A percentile compares a stretch with the other conserved stretches of the same genome.
Evolutionary conservation across 2,888 invertebrate genomes (phyloP).

Genomic region (Eremobia ochroleuca): DNA sequence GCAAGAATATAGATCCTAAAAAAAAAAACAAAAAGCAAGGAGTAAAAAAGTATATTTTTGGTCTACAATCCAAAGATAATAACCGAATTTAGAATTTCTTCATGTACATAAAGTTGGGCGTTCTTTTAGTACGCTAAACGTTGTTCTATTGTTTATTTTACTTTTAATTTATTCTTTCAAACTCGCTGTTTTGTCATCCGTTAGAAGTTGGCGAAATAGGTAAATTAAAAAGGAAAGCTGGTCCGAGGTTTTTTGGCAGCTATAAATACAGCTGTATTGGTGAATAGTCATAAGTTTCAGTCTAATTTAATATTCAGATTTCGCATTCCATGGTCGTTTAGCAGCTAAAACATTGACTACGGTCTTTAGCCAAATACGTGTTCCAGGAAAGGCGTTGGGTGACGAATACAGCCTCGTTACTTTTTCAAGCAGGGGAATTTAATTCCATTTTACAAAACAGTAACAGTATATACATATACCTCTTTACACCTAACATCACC

Average conservation of each 20-base stretch:
- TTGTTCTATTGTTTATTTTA: constrained; percentile 63
- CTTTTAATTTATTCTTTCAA: constrained; percentile 69
- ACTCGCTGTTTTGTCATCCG: constrained; percentile 67
- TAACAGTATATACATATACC: background rate
- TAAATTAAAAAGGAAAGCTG: constrained; percentile 54
- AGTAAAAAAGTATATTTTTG: constrained; percentile 31
- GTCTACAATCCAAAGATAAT: constrained; percentile 54
- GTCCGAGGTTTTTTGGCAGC: constrained; percentile 17
- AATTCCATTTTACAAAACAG: too few species aligned
- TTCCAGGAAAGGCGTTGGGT: background rate
- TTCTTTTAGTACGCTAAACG: constrained; percentile 51
- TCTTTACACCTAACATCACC: background rate
- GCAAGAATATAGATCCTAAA: background rate
- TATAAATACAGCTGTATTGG: constrained; percentile 11
- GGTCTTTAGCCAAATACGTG: background rate
- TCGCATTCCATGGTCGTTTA: background rate
- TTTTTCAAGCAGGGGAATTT: background rate
- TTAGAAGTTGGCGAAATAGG: constrained; percentile 47
- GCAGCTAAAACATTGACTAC: too few species aligned
- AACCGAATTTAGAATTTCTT: constrained; percentile 51
- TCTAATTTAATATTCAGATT: background rate
- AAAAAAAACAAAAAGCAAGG: constrained; percentile 19
- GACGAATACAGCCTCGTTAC: background rate
- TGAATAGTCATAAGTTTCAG: too few species aligned
- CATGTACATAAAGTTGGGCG: constrained; percentile 50